Evolutionary conservation across 2,888 invertebrate genomes (phyloP).

Genomic region (Hermodice carunculata): DNA sequence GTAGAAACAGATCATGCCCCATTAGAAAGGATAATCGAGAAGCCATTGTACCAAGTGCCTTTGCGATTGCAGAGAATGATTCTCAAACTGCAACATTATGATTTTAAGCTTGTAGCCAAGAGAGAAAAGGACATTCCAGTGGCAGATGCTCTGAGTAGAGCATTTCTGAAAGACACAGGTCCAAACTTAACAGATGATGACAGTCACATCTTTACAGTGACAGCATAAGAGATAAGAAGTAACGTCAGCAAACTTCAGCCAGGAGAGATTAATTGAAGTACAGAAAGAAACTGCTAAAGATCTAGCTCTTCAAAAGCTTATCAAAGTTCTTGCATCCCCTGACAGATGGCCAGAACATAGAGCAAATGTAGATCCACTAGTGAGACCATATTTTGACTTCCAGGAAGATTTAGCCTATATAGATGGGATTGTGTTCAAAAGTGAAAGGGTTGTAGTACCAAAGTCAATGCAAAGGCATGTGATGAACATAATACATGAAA

Average conservation of each 20-base stretch:
- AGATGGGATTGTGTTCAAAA: conserved; percentile 21
- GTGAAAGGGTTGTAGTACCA: conserved; percentile 16
- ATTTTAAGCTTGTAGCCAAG: conserved; percentile 26
- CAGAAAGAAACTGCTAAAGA: too few relatives aligned
- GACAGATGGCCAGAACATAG: conserved; percentile 16
- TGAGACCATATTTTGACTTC: conserved; percentile 11
- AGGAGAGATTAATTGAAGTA: too few relatives aligned
- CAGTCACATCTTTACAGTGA: neutral
- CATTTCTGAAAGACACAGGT: neutral
- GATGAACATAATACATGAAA: conserved; percentile 15
- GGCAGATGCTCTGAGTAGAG: conserved; percentile 26
- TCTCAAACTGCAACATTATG: conserved; percentile 24
- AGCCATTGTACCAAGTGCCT: conserved; percentile 26
- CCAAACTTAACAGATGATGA: neutral
- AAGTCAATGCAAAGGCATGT: neutral
- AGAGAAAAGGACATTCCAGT: conserved; percentile 30
- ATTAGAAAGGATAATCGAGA: conserved; percentile 28
- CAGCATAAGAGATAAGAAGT: neutral
- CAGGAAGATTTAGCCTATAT: neutral
- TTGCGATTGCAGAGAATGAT: conserved; percentile 28
- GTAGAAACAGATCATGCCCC: conserved; percentile 35
- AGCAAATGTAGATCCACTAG: neutral
- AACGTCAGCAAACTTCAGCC: too few relatives aligned
- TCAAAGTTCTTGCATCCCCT: too few relatives aligned
- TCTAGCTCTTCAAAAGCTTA: too few relatives aligned